Percentiles rank a stretch among this genome's conserved stretches.
phyloP scores from a whole-genome alignment of 2,797 vertebrate species.

The Pagetopsis macropterus region DNA sequence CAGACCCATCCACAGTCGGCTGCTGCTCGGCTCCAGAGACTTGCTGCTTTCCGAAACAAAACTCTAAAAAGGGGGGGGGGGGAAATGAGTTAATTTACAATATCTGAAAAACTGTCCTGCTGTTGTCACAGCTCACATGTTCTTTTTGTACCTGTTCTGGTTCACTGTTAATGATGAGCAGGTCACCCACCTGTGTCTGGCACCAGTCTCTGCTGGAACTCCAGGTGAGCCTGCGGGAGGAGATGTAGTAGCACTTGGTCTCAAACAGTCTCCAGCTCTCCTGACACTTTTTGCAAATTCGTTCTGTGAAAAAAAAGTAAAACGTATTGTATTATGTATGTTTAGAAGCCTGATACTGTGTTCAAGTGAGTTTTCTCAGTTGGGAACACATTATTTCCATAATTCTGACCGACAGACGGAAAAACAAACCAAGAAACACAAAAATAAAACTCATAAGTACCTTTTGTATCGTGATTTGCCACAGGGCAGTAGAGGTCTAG shows the following conservation, averaged over 20 bases:
- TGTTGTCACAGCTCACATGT: no score
- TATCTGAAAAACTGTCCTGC: not conserved
- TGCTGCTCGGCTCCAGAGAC: constrained; percentile 2
- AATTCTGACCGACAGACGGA: no score
- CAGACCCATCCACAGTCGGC: constrained; percentile 63
- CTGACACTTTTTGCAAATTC: constrained; percentile 54
- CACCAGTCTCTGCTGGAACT: constrained; percentile 63
- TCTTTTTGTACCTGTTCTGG: constrained; percentile 43
- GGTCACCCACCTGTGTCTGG: constrained; percentile 59
- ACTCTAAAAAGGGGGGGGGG: constrained; percentile 21
- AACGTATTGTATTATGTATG: not conserved
- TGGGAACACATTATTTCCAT: no score
- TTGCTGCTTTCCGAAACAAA: constrained; percentile 42
- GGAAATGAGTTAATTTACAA: not conserved
- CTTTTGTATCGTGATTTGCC: constrained; percentile 41
- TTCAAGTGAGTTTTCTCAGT: no score
- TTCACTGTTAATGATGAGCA: constrained; percentile 50
- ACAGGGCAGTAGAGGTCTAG: constrained; percentile 61
- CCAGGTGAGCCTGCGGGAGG: constrained; percentile 44
- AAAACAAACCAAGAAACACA: no score
- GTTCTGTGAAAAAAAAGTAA: constrained; percentile 40
- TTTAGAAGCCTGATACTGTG: no score
- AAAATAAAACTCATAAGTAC: constrained; percentile 3
- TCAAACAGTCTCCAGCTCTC: constrained; percentile 56
- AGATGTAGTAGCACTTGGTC: constrained; percentile 65